These are phyloP conservation scores for Actenoides lindsayi DNA, from an alignment of 2,113 vertebrate species.

Conservation along the genomic window DNA sequence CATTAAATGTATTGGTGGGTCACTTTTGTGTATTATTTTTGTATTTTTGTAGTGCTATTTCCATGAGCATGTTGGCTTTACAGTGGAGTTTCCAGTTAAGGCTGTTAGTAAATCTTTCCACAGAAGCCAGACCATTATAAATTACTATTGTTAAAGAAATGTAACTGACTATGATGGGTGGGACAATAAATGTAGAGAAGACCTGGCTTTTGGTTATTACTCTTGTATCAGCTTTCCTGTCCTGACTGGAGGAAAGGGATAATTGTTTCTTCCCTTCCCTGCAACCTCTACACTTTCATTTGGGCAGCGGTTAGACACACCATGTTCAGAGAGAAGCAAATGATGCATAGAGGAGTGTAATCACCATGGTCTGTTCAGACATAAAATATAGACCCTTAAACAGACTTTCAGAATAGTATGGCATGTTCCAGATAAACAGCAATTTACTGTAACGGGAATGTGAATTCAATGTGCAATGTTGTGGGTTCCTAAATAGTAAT, in stretches of 20 bases:
- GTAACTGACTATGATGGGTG: neutral
- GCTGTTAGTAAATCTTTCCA: slow-evolving; percentile 68
- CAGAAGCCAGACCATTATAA: slow-evolving; percentile 43
- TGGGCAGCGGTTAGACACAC: neutral
- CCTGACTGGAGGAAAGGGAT: neutral
- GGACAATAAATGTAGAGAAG: slow-evolving; percentile 16
- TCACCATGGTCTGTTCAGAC: neutral
- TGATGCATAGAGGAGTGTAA: neutral
- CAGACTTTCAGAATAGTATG: neutral
- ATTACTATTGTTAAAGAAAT: slow-evolving; percentile 23
- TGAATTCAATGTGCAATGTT: neutral
- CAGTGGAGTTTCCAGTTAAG: slow-evolving; percentile 56
- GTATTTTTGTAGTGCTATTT: slow-evolving; percentile 44
- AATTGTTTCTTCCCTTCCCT: neutral
- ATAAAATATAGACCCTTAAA: neutral
- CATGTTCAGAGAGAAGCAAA: slow-evolving; percentile 1
- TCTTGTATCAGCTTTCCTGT: neutral
- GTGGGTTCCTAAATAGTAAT: neutral
- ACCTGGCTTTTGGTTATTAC: slow-evolving; percentile 6
- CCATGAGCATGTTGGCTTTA: slow-evolving; percentile 45
- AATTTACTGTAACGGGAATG: neutral
- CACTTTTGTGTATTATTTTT: slow-evolving; percentile 46
- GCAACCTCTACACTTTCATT: neutral
- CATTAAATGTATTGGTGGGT: slow-evolving; percentile 47
- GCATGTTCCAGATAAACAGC: neutral